phyloP scores from a whole-genome alignment of 2,113 vertebrate species.

The Scomber japonicus region DNA sequence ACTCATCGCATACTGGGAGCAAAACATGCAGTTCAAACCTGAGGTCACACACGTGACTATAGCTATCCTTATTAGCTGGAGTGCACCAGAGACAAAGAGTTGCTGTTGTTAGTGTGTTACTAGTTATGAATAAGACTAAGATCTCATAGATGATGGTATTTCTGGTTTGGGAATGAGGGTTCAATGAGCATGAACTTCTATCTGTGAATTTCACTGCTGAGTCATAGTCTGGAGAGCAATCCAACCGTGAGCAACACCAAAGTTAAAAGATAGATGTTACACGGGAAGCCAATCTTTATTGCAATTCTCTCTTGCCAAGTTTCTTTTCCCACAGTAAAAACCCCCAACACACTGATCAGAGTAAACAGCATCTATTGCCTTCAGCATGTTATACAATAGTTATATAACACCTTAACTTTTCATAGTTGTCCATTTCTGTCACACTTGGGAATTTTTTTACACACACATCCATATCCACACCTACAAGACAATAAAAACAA shows the following conservation, averaged over 20 bases:
- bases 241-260: not conserved
- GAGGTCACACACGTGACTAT: slow-evolving; percentile 42
- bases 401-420: slow-evolving; percentile 2
- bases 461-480: slow-evolving; percentile 1
- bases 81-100: slow-evolving; percentile 34
- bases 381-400: slow-evolving; percentile 10
- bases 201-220: slow-evolving; percentile 2
- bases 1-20: slow-evolving; percentile 6
- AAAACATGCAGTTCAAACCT: slow-evolving; percentile 48
- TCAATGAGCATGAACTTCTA: slow-evolving; percentile 3
- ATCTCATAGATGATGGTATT: slow-evolving; percentile 21
- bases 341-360: slow-evolving; percentile 12
- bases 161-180: slow-evolving; percentile 10
- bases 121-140: not conserved
- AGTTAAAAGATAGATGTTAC: slow-evolving; percentile 16
- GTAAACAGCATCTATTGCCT: not conserved
- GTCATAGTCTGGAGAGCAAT: slow-evolving; percentile 5
- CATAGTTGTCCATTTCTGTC: not conserved
- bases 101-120: slow-evolving; percentile 23
- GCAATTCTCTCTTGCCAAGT: slow-evolving; percentile 1
- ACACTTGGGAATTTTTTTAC: slow-evolving; percentile 2
- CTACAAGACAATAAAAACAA: slow-evolving; percentile 40
- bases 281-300: slow-evolving; percentile 11
- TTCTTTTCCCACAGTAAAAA: slow-evolving; percentile 3
- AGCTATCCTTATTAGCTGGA: slow-evolving; percentile 33